phyloP scores from a whole-genome alignment of 2,888 invertebrate species.

The Synanthedon formicaeformis region DNA sequence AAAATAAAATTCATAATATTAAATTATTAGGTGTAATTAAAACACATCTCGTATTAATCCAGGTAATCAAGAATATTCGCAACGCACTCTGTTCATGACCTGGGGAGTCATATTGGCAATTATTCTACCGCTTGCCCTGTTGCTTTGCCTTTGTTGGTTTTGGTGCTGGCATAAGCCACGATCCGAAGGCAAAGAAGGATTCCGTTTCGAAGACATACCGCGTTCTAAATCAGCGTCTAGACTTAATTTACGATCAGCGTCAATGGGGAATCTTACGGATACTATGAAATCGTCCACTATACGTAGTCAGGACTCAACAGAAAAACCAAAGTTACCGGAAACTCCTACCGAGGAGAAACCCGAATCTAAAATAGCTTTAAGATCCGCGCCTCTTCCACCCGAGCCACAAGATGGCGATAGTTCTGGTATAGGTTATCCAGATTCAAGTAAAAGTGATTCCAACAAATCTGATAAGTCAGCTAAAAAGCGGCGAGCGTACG shows the following conservation, averaged over 20 bases:
- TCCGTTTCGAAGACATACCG: slow-evolving; percentile 66
- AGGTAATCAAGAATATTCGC: slow-evolving; percentile 77
- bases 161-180: slow-evolving; percentile 72
- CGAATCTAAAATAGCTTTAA: slow-evolving; percentile 22
- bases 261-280: slow-evolving; percentile 67
- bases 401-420: slow-evolving; percentile 57
- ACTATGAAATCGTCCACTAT: slow-evolving; percentile 56
- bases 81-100: slow-evolving; percentile 79
- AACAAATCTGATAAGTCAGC: slow-evolving; percentile 66
- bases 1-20: too few relatives aligned
- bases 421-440: slow-evolving; percentile 64
- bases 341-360: slow-evolving; percentile 51
- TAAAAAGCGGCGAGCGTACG: slow-evolving; percentile 81
- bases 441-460: slow-evolving; percentile 62
- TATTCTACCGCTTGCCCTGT: slow-evolving; percentile 75
- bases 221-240: slow-evolving; percentile 72
- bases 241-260: slow-evolving; percentile 64
- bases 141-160: slow-evolving; percentile 73
- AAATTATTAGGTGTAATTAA: not conserved
- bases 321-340: slow-evolving; percentile 41
- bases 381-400: slow-evolving; percentile 34
- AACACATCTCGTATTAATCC: slow-evolving; percentile 14
- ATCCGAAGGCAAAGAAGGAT: slow-evolving; percentile 70
- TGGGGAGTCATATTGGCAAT: slow-evolving; percentile 80
- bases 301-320: slow-evolving; percentile 43